A percentile compares a stretch with the other conserved stretches of the same genome.
These are phyloP conservation scores for Formica selysi DNA, from an alignment of 1,140 invertebrate genomes.

Conservation along the genomic window DNA sequence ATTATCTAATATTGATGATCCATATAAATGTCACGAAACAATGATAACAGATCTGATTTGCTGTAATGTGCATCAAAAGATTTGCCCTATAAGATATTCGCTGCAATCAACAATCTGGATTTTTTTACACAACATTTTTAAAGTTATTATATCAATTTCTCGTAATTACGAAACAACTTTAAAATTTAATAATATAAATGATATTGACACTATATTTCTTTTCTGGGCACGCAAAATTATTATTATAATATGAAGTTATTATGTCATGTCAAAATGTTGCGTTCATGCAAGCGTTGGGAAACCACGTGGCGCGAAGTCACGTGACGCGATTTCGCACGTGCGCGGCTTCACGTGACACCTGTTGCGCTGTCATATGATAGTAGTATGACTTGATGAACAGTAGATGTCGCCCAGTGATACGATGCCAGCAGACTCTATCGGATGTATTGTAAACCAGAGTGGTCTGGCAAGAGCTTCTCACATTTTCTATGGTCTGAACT, in stretches of 20 bases:
- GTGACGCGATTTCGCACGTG: background rate
- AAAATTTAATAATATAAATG: too few species aligned
- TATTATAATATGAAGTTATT: background rate
- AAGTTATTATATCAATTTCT: background rate
- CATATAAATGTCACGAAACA: background rate
- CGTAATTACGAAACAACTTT: background rate
- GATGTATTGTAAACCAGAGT: slow-evolving; percentile 61
- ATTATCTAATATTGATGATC: background rate
- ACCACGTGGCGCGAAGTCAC: slow-evolving; percentile 1
- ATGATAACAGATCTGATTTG: too few species aligned
- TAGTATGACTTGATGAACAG: slow-evolving; percentile 46
- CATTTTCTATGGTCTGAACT: slow-evolving; percentile 73
- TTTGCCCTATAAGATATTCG: too few species aligned
- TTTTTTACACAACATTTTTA: background rate
- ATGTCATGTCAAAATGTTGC: background rate
- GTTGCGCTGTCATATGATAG: slow-evolving; percentile 64
- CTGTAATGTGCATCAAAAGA: too few species aligned
- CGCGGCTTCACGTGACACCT: slow-evolving; percentile 63
- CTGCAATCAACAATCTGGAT: too few species aligned
- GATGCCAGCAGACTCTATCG: slow-evolving; percentile 67
- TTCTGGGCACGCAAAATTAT: background rate
- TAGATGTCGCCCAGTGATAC: slow-evolving; percentile 77
- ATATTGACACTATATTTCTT: too few species aligned
- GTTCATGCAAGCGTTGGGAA: background rate
- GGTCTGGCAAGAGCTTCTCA: slow-evolving; percentile 5